A percentile compares a stretch with the other conserved stretches of the same genome.
These are phyloP conservation scores for Griposia aprilina DNA, from an alignment of 2,888 invertebrate genomes.

Conservation along the genomic window DNA sequence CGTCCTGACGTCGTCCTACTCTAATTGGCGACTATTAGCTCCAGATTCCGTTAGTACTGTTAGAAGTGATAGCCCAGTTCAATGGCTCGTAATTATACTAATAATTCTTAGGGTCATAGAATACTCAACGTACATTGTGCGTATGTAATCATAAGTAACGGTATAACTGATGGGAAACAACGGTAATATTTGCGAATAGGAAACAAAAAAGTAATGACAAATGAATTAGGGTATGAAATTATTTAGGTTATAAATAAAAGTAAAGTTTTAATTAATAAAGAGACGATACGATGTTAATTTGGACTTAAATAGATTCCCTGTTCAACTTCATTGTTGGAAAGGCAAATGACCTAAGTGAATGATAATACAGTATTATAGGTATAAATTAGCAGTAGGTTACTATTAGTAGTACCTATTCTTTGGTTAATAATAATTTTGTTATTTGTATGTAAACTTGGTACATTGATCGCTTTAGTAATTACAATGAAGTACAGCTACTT, in stretches of 20 bases:
- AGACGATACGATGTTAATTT: background rate
- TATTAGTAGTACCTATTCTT: background rate
- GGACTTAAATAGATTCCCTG: background rate
- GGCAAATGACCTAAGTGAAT: background rate
- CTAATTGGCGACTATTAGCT: slow-evolving; percentile 46
- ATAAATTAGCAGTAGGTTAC: background rate
- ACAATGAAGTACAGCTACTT: slow-evolving; percentile 1
- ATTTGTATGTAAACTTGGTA: slow-evolving; percentile 9
- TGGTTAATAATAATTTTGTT: background rate
- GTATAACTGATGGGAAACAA: slow-evolving; percentile 45
- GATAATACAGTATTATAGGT: background rate
- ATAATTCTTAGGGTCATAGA: slow-evolving; percentile 56
- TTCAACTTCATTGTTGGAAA: background rate
- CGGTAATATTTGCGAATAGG: slow-evolving; percentile 41
- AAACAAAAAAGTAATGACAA: background rate
- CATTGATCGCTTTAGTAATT: slow-evolving; percentile 17
- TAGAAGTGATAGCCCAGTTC: slow-evolving; percentile 51
- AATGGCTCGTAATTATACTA: slow-evolving; percentile 59
- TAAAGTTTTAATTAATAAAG: background rate
- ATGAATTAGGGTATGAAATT: background rate
- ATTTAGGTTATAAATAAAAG: background rate
- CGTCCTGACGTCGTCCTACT: slow-evolving; percentile 45
- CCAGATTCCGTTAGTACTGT: slow-evolving; percentile 41
- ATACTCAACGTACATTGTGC: slow-evolving; percentile 28
- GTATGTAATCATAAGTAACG: slow-evolving; percentile 39